phyloP scores from a whole-genome alignment of 1,140 invertebrate species.

The Drosophila yakuba region DNA sequence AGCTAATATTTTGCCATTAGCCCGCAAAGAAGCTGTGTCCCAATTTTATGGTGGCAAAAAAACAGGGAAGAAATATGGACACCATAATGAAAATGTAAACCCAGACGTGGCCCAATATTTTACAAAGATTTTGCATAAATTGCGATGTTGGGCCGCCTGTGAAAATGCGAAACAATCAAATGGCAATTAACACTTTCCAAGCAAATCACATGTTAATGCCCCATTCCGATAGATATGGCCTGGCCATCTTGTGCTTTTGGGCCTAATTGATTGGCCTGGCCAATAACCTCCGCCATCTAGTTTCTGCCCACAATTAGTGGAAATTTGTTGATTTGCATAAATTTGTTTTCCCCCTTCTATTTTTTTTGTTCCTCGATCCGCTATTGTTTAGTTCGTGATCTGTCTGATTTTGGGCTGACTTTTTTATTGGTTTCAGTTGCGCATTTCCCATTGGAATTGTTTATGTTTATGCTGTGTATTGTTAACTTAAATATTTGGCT shows the following conservation, averaged over 20 bases:
- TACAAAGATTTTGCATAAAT: conserved; percentile 56
- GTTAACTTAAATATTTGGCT: conserved; percentile 68
- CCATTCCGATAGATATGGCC: conserved; percentile 38
- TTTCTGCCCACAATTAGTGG: conserved; percentile 53
- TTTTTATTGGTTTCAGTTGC: conserved; percentile 80
- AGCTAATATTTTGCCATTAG: conserved; percentile 75
- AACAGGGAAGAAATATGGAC: conserved; percentile 45
- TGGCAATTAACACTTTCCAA: conserved; percentile 59
- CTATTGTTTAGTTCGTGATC: conserved; percentile 41
- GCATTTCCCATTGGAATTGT: conserved; percentile 65
- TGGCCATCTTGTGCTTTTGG: conserved; percentile 24
- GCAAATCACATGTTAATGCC: conserved; percentile 40
- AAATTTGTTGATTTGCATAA: conserved; percentile 62
- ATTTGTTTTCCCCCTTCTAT: conserved; percentile 30
- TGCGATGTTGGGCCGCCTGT: conserved; percentile 11
- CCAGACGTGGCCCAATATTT: conserved; percentile 46
- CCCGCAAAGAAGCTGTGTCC: conserved; percentile 19
- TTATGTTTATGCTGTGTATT: conserved; percentile 38
- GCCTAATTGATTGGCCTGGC: conserved; percentile 55
- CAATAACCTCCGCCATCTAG: conserved; percentile 48
- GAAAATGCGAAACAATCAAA: conserved; percentile 52
- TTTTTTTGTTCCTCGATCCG: conserved; percentile 11
- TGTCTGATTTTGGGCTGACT: conserved; percentile 64
- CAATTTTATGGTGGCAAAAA: conserved; percentile 40
- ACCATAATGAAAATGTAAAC: conserved; percentile 71